Evolutionary conservation across 2,797 vertebrate species (phyloP), one percentile per base, ranked within the genome.

Genomic region (Pangasius macronema): DNA sequence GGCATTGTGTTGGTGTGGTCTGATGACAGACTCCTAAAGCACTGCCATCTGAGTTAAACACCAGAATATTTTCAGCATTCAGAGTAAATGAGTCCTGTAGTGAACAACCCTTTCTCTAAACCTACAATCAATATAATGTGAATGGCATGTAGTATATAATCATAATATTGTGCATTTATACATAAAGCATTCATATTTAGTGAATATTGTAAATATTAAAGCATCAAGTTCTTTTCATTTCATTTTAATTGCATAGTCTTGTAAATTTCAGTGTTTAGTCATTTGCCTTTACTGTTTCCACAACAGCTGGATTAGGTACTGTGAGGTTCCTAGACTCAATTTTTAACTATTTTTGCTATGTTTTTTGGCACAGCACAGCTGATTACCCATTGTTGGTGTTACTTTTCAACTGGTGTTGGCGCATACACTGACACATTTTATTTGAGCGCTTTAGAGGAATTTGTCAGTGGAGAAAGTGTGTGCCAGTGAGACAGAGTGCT

Each of bases 1-100:
- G 82, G 42, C 53, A 80, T 59, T 80, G 55, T 80, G 55, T 80
- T 59, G 33, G 20, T 59, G 10, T 13, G 77, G 77, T 80, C 33
- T 24, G 39, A 22, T 57, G 20, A 80, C 87, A 84, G 30, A 39
- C 46, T 36, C 42, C 67, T 59, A 73, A 18, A 18, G 39, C 51
- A 68, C 9, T 86, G n/a, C 30, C 46, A 68, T 39, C 49, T 55
- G 57, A 67, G 24, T 51, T 39, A 68, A 86, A 80, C 33, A 61
- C 3, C 67, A 63, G 20, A 46, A 83, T 51, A 53, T 63, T 82
- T 68, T 49, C 27, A 68, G 9, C 16, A 42, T 70, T 59, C 42
- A 76, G 13, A 27, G 53, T 46, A 39, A 84, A 49, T 5, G 24
- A n/a, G 11, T 55, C n/a, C 0, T 73, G 3, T 55, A 22, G 13